Conservation (phyloP, 2,888 invertebrate species). For the Pachymerium ferrugineum region DNA sequence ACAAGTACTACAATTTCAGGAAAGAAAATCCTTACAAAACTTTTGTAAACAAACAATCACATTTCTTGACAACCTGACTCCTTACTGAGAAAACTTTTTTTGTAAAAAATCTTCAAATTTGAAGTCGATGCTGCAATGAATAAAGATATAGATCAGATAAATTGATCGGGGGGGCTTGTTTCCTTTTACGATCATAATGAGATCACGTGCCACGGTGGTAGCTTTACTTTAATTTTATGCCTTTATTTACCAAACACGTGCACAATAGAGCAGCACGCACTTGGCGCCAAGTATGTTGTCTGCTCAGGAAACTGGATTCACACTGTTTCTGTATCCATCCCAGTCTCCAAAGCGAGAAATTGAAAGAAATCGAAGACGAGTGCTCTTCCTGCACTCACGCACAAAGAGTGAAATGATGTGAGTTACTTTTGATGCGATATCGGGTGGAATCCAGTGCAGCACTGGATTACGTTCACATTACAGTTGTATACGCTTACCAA, state of each 20-base stretch:
- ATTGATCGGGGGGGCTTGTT: background rate
- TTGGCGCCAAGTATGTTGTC: conserved; percentile 24
- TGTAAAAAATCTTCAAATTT: too few relatives aligned
- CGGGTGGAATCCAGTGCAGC: background rate
- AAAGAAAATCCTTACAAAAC: too few relatives aligned
- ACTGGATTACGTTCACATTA: too few relatives aligned
- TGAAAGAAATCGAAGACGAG: conserved; percentile 27
- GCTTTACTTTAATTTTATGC: conserved; percentile 22
- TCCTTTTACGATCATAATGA: background rate
- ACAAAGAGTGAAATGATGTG: conserved; percentile 27
- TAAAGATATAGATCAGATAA: background rate
- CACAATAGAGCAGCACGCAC: background rate
- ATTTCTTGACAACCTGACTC: too few relatives aligned
- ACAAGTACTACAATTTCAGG: too few relatives aligned
- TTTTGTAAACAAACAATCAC: too few relatives aligned
- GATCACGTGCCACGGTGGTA: background rate
- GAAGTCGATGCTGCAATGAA: background rate
- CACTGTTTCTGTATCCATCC: conserved; percentile 21
- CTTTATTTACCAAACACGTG: conserved; percentile 24
- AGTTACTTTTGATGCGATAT: conserved; percentile 24
- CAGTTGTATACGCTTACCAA: too few relatives aligned
- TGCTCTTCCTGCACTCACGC: conserved; percentile 14
- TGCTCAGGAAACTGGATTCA: conserved; percentile 27
- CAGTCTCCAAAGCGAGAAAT: conserved; percentile 5
- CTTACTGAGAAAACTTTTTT: too few relatives aligned